Evolutionary conservation across 92 coral and sea anemone genomes (phyloP).

Genomic region (Palythoa grandis): DNA sequence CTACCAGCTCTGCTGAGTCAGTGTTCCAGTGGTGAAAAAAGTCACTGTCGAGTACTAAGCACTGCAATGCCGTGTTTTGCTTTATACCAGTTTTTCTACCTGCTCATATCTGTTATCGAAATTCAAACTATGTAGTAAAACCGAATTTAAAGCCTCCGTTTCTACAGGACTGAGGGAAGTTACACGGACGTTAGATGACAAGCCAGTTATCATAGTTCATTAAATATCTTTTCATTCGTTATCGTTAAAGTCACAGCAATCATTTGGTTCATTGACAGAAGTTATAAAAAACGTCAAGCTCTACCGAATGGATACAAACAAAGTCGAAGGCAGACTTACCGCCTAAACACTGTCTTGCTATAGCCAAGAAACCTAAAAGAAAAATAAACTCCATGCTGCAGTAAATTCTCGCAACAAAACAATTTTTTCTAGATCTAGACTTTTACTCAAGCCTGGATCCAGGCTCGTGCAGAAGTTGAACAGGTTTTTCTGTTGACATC

Average conservation of each 20-base stretch:
- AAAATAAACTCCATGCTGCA: neutral
- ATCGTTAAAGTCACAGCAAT: neutral
- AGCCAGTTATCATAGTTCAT: neutral
- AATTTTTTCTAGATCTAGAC: neutral
- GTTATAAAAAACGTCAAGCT: neutral
- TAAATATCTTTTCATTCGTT: neutral
- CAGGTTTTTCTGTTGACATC: neutral
- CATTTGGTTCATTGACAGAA: too few relatives aligned
- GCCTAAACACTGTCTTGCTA: neutral
- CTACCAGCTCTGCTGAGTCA: neutral
- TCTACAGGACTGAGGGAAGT: neutral
- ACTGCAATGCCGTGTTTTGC: neutral
- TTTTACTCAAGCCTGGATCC: constrained; percentile 31
- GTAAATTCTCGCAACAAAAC: neutral
- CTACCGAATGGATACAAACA: neutral
- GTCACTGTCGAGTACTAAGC: neutral
- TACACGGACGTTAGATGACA: neutral
- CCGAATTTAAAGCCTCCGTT: neutral
- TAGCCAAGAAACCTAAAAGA: neutral
- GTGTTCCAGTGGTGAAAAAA: neutral
- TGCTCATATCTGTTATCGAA: neutral
- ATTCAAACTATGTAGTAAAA: neutral
- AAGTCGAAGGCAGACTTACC: neutral
- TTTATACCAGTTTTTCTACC: neutral
- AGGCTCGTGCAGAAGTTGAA: constrained; percentile 16